Evolutionary conservation across 2,113 vertebrate species (phyloP), one percentile per base, ranked within the genome.

Genomic region (Uropsilus gracilis): DNA sequence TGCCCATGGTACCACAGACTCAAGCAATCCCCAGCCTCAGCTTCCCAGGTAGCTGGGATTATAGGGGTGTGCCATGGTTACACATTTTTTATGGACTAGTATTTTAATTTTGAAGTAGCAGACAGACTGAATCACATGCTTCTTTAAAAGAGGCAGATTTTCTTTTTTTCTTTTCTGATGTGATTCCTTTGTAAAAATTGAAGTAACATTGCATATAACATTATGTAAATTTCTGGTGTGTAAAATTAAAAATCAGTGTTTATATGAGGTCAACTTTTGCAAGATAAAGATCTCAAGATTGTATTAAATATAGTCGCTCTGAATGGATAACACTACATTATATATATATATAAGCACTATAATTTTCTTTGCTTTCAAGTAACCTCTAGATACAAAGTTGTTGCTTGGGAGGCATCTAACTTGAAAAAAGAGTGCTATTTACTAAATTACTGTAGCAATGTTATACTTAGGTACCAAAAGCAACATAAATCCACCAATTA

Each of bases 81-180:
- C 72, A 55, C 16, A 24, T 77, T 89, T 94, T 91, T 80, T 59
- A 63, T 94, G 84, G 13, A 77, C 80, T 91, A 73, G 69, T 88
- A 87, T 89, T 84, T 93, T 59, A 42, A 89, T 93, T 92, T 89
- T 94, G 64, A 96, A 91, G 81, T 95, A 73, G 59, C 44, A 91
- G 53, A 78, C 8, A 86, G 57, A 69, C 63, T 91, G 48, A 95
- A 92, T 89, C 78, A 91, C 24, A 90, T 34, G 72, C 80, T 73
- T 93, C 92, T 94, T 48, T 44, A 86, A 91, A 89, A 77, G 57
- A 95, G 71, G 57, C 24, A 64, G 83, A 57, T 69, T 86, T 86
- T 88, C 57, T 18, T 53, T 12, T 50, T 50, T 50, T 50, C 3
- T 22, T 55, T 55, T 55, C 22, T 20, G 53, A 24, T 55, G 53